Evolutionary conservation across 2,888 invertebrate genomes (phyloP), one percentile per base, ranked within the genome.

Genomic region (Cancer borealis): DNA sequence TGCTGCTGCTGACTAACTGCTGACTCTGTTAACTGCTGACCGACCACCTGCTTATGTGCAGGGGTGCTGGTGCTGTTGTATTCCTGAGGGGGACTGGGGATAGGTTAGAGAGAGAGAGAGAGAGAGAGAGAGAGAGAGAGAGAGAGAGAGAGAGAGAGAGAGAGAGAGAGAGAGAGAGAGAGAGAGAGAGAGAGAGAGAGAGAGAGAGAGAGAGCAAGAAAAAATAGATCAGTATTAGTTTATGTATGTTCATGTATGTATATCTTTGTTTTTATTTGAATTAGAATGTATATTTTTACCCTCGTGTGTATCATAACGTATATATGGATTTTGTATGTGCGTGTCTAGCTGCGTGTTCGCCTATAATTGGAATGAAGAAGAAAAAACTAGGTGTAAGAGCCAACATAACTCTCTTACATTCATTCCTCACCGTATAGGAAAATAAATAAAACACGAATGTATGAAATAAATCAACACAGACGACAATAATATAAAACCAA

Each of bases 211-310:
- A 26, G n/a, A n/a, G 21, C 14, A 66, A n/a, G 66, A 3, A 66
- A 54, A 54, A 17, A 17, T 54, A 88, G 39, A 39, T 39, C 39
- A 39, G 39, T 39, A 39, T 39, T 14, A 66, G n/a, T 66, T 2
- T 14, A 84, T 84, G 54, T 91, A 66, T 54, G 49, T 91, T 39
- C 30, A 30, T 60, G 39, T 91, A 92, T 30, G 39, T 73, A 79
- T 73, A 92, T 73, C 45, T 45, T 26, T 79, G 46, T 79, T n/a
- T 73, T 12, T 45, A 73, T 92, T 46, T 92, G 21, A 26, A 17
- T 92, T 54, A 54, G 14, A 79, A 79, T 92, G 79, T 92, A 79
- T 92, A 92, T 92, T 47, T 47, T 90, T 47, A 39, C 39, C 39
- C 39, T 39, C 39, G 2, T 39, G 39, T 39, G 39, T 2, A 39